Conservation (phyloP, 2,888 invertebrate genomes). For the Drosophila yooni region DNA sequence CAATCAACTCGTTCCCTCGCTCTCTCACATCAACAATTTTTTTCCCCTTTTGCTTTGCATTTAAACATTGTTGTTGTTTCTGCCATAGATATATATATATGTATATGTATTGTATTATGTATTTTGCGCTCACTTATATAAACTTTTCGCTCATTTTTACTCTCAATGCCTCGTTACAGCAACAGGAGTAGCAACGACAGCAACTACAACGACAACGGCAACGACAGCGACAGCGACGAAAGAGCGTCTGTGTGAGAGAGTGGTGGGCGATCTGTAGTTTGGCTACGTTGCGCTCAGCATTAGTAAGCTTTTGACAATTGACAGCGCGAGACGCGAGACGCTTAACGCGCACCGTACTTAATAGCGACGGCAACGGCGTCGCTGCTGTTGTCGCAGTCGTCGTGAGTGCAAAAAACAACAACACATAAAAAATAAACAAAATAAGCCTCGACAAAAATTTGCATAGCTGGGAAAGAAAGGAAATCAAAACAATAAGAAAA, state of each 20-base stretch:
- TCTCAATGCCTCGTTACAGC: constrained; percentile 63
- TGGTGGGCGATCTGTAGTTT: constrained; percentile 68
- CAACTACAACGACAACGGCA: constrained; percentile 29
- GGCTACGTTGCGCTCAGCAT: constrained; percentile 53
- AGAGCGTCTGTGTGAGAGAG: constrained; percentile 45
- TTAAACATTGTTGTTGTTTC: constrained; percentile 59
- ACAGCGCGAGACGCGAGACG: constrained; percentile 72
- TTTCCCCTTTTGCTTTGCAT: constrained; percentile 44
- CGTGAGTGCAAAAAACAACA: constrained; percentile 30
- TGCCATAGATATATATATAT: constrained; percentile 23
- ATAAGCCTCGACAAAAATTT: constrained; percentile 9
- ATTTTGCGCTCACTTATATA: constrained; percentile 66
- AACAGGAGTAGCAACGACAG: constrained; percentile 39
- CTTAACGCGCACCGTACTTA: constrained; percentile 59
- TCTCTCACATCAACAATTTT: constrained; percentile 38
- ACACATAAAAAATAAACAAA: constrained; percentile 6
- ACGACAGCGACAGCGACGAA: constrained; percentile 27
- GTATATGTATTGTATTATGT: not conserved
- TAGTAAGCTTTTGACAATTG: constrained; percentile 68
- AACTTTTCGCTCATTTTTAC: constrained; percentile 59
- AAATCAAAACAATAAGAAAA: constrained; percentile 74
- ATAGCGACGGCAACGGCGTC: constrained; percentile 70
- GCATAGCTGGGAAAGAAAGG: constrained; percentile 7
- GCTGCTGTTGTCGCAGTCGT: constrained; percentile 64
- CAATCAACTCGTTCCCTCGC: constrained; percentile 60